Evolutionary conservation across 2,888 invertebrate species (phyloP).

Genomic region (Micropterix aruncella): DNA sequence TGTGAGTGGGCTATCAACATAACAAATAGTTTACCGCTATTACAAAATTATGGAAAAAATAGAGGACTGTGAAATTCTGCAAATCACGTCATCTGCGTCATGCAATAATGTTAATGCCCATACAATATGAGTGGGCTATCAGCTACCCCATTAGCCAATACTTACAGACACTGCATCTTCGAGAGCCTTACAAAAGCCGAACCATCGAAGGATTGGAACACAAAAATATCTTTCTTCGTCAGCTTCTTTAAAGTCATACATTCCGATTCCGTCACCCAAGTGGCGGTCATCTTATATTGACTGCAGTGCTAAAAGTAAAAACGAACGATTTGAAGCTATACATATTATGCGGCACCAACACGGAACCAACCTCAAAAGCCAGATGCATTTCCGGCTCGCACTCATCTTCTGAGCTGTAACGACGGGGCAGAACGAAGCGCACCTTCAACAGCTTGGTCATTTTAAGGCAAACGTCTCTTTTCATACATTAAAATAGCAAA

Average conservation of each 20-base stretch:
- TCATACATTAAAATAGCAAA: no score
- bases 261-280: slow-evolving; percentile 50
- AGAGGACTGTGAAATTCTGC: no score
- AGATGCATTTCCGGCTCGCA: background rate
- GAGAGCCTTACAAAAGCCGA: background rate
- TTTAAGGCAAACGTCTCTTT: no score
- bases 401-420: background rate
- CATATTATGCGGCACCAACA: background rate
- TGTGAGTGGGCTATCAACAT: no score
- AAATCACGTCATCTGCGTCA: no score
- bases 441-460: background rate
- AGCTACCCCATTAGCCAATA: slow-evolving; percentile 16
- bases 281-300: slow-evolving; percentile 25
- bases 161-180: slow-evolving; percentile 40
- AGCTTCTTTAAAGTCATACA: slow-evolving; percentile 44
- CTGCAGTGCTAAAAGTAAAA: background rate
- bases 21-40: no score
- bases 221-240: slow-evolving; percentile 56
- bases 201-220: slow-evolving; percentile 67
- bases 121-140: no score
- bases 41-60: no score
- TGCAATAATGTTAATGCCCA: no score
- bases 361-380: background rate
- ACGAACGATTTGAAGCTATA: background rate
- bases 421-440: background rate